Base-by-base conservation (phyloP, 2,113 vertebrate genomes). In the Arvicanthis niloticus region DNA sequence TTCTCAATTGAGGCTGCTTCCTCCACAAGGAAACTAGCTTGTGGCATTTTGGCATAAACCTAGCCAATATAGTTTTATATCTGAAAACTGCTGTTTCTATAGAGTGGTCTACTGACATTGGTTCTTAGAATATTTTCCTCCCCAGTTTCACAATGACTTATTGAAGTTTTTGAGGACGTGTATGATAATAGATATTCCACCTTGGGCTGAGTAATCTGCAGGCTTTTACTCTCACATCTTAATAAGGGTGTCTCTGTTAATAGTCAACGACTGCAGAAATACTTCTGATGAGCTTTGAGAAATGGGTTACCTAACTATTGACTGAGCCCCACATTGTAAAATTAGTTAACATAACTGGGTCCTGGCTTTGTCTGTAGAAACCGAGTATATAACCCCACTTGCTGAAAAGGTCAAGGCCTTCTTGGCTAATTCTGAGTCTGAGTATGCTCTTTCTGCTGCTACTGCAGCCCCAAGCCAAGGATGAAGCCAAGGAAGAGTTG, bases 341-440 rank as follows among this genome's bases (percentile, higher is more conserved):
- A 98, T 99, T 98, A 99, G 99, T 5, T 99, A 99, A 48, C 99
- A 99, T 98, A 99, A 99, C 98, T 99, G 99, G 76, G 99, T 99
- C 87, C 98, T 99, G 95, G 99, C 99, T 0, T 98, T 75, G 99
- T 0, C 98, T 26, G 99, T 99, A 98, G 99, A 99, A 97, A 99
- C 99, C 0, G 99, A 34, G 24, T 60, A 40, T 15, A 22, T 29
- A 6, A 21, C 42, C n/a, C 24, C 9, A 58, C 16, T 42, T 11
- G 22, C 13, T 58, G 22, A 21, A 72, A 72, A 75, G 24, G 15
- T 89, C 70, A 31, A 31, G 17, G 37, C 9, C 68, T 75, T 89
- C 53, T 42, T 89, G 26, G n/a, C 42, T 75, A 16, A 89, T 58
- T 10, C 70, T 45, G 24, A 53, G 31, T 89, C 75, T 15, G 37